phyloP scores from a whole-genome alignment of 2,888 invertebrate species.

The Notodonta ziczac region DNA sequence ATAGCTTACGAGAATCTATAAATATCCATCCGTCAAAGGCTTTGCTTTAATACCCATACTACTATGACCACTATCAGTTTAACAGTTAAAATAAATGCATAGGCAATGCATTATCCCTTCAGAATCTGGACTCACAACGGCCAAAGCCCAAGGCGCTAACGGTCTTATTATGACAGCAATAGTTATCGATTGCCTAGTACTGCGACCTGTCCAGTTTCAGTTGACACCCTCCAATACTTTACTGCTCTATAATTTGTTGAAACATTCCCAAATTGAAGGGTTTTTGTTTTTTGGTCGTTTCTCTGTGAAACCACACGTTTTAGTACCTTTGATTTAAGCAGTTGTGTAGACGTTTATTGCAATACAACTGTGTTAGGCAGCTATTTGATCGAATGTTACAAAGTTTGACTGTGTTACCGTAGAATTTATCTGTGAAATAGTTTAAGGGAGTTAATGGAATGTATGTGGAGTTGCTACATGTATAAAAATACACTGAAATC shows the following conservation, averaged over 20 bases:
- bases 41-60: background rate
- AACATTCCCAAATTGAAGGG: background rate
- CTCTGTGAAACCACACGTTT: background rate
- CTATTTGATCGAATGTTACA: background rate
- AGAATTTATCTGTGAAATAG: too few relatives aligned
- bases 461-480: too few relatives aligned
- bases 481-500: too few relatives aligned
- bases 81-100: slow-evolving; percentile 11
- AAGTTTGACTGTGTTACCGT: background rate
- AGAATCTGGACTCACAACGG: slow-evolving; percentile 25
- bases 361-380: background rate
- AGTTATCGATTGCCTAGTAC: slow-evolving; percentile 61
- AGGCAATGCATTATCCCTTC: slow-evolving; percentile 20
- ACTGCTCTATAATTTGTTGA: too few relatives aligned
- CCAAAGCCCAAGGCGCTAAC: slow-evolving; percentile 58
- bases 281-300: background rate
- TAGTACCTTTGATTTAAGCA: background rate
- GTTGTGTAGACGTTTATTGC: slow-evolving; percentile 5
- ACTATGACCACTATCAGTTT: slow-evolving; percentile 2
- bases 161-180: slow-evolving; percentile 80
- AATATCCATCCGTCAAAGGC: background rate
- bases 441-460: too few relatives aligned
- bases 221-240: background rate
- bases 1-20: background rate
- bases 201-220: slow-evolving; percentile 31